A percentile compares a stretch with the other conserved stretches of the same genome.
Conservation (phyloP, 2,797 vertebrate genomes). For the Hirundo rustica region DNA sequence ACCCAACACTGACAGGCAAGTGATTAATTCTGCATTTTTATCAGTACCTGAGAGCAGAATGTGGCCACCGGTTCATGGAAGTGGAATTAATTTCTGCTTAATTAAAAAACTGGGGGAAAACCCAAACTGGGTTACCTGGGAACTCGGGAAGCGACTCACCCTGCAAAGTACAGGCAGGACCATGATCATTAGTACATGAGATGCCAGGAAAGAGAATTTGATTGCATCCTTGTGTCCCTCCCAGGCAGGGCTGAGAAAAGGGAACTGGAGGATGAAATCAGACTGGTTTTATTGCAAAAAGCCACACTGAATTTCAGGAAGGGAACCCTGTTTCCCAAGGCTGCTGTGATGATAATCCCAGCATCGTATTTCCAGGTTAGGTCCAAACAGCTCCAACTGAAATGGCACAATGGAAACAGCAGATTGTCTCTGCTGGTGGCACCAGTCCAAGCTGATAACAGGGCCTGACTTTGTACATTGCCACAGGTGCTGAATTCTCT, state of each 20-base stretch:
- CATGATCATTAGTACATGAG: neutral
- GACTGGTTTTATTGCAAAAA: neutral
- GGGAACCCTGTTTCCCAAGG: neutral
- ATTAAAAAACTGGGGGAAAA: neutral
- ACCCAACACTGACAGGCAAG: neutral
- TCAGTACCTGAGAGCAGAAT: neutral
- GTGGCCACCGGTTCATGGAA: neutral
- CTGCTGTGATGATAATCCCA: neutral
- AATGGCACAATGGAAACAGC: neutral
- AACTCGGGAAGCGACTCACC: neutral
- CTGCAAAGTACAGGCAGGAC: neutral
- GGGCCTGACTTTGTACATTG: neutral
- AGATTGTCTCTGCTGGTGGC: conserved; percentile 15
- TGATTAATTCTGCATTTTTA: neutral
- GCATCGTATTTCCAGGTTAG: neutral
- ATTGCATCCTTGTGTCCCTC: neutral
- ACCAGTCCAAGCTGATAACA: conserved; percentile 21
- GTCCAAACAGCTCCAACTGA: neutral
- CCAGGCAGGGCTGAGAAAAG: neutral
- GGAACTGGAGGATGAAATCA: neutral
- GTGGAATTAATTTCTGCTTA: neutral
- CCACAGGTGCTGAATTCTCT: conserved; percentile 42
- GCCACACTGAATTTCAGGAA: neutral
- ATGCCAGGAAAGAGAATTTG: neutral
- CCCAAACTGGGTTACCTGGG: neutral